These are phyloP conservation scores for Micrasema longulum DNA, from an alignment of 1,140 invertebrate species.

Conservation along the genomic window DNA sequence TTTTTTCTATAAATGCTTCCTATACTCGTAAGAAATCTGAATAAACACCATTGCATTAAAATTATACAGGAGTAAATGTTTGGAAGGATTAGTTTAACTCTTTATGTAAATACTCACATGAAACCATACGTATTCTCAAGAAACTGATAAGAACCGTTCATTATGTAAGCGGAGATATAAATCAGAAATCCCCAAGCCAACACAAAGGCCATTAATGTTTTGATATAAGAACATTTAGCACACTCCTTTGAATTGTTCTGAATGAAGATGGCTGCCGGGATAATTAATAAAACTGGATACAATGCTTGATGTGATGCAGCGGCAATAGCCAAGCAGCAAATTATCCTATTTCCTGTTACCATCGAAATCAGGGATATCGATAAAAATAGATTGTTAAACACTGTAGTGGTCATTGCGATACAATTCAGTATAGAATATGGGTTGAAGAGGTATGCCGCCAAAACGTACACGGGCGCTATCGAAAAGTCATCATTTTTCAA, in stretches of 20 bases:
- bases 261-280: slow-evolving; percentile 75
- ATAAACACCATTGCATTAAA: no score
- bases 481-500: slow-evolving; percentile 69
- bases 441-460: slow-evolving; percentile 90
- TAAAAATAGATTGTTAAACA: slow-evolving; percentile 88
- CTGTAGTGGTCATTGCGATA: slow-evolving; percentile 90
- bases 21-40: no score
- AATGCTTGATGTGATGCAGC: slow-evolving; percentile 85
- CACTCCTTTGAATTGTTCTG: slow-evolving; percentile 64
- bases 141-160: slow-evolving; percentile 78
- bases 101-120: slow-evolving; percentile 76
- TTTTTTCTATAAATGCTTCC: no score
- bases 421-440: slow-evolving; percentile 92
- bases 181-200: slow-evolving; percentile 65
- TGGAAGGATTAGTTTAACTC: no score
- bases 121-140: slow-evolving; percentile 85
- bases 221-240: slow-evolving; percentile 66
- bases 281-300: slow-evolving; percentile 87
- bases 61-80: no score
- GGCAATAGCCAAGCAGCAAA: slow-evolving; percentile 77
- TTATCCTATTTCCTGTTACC: slow-evolving; percentile 72
- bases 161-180: slow-evolving; percentile 64
- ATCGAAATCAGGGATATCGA: slow-evolving; percentile 78
- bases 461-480: slow-evolving; percentile 74
- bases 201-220: slow-evolving; percentile 64